Evolutionary conservation across 2,888 invertebrate species (phyloP).

Genomic region (Noctua janthe): DNA sequence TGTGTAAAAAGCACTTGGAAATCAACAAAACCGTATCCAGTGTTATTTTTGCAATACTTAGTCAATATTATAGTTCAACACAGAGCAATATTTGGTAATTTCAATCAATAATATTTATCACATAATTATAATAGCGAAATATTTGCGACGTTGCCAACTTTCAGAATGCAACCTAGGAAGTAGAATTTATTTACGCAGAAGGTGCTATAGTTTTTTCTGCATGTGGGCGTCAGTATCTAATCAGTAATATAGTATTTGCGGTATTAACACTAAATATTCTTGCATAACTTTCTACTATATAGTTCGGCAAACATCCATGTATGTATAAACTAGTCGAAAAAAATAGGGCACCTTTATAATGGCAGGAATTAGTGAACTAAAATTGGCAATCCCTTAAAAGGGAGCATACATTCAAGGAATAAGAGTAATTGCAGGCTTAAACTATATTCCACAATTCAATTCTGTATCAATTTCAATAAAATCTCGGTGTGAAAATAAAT

Average conservation of each 20-base stretch:
- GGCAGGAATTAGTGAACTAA: background rate
- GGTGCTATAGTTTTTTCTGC: background rate
- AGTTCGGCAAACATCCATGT: background rate
- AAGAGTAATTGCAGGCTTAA: conserved; percentile 23
- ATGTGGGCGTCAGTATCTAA: background rate
- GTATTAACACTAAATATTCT: background rate
- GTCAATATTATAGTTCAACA: background rate
- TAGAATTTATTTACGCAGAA: background rate
- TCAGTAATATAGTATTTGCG: background rate
- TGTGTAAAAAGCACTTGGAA: background rate
- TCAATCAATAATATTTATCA: background rate
- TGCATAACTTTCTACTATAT: background rate
- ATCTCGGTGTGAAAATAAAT: conserved; percentile 50
- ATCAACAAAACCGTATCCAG: background rate
- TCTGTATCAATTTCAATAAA: conserved; percentile 4
- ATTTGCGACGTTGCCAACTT: background rate
- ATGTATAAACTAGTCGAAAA: conserved; percentile 13
- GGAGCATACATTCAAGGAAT: conserved; percentile 10
- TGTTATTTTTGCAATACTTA: background rate
- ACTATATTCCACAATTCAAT: conserved; percentile 33
- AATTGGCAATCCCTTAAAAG: conserved; percentile 6
- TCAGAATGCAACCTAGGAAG: background rate
- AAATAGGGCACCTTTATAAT: conserved; percentile 36
- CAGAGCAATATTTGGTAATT: background rate
- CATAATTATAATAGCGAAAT: background rate